A percentile compares a stretch with the other conserved stretches of the same genome.
These are phyloP conservation scores for Parnassius orleans DNA, from an alignment of 2,888 invertebrate species.

Conservation along the genomic window DNA sequence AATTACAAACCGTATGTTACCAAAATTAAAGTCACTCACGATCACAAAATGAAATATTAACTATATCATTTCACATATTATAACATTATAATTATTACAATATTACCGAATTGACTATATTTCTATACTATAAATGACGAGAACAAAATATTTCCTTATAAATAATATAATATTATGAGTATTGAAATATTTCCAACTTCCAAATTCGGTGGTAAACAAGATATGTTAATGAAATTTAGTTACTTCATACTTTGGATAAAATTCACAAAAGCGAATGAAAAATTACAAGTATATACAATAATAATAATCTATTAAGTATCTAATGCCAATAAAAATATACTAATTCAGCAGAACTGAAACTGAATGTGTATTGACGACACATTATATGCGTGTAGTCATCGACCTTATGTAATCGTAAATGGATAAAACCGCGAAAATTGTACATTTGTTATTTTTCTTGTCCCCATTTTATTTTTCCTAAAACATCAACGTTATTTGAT, in stretches of 20 bases:
- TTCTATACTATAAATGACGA: slow-evolving; percentile 56
- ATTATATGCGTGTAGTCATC: too few species aligned
- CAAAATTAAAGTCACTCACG: slow-evolving; percentile 5
- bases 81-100: slow-evolving; percentile 48
- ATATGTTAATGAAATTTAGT: slow-evolving; percentile 46
- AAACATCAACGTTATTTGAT: too few species aligned
- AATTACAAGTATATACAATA: slow-evolving; percentile 13
- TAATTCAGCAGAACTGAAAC: background rate
- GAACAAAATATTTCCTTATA: slow-evolving; percentile 50
- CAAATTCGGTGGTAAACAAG: slow-evolving; percentile 66
- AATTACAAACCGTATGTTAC: background rate
- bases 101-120: slow-evolving; percentile 63
- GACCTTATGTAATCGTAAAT: too few species aligned
- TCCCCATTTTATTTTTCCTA: too few species aligned
- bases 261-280: slow-evolving; percentile 18
- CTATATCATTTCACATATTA: slow-evolving; percentile 38
- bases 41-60: slow-evolving; percentile 36
- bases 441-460: too few species aligned
- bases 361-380: too few species aligned
- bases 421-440: too few species aligned
- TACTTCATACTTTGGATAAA: slow-evolving; percentile 9
- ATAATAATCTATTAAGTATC: slow-evolving; percentile 24
- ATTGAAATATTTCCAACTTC: slow-evolving; percentile 54
- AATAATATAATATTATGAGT: slow-evolving; percentile 53
- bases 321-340: slow-evolving; percentile 10